Percentiles rank a stretch among this genome's conserved stretches.
Conservation (phyloP, 1,140 invertebrate genomes). For the Ptiloglossa arizonensis region DNA sequence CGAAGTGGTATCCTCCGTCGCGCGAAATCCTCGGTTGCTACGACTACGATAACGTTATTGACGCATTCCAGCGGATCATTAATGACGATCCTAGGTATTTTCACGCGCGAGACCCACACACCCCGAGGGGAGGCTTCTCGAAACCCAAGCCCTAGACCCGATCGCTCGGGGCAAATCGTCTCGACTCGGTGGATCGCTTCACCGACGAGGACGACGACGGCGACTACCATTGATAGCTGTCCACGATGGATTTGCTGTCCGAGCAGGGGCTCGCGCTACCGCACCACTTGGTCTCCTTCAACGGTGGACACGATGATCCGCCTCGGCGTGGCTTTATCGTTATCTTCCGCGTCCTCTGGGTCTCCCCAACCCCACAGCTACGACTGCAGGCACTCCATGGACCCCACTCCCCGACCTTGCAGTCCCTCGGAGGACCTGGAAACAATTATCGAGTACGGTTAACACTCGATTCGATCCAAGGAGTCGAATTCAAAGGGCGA, state of each 20-base stretch:
- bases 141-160: neutral
- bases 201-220: conserved; percentile 12
- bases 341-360: conserved; percentile 89
- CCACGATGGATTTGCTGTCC: conserved; percentile 64
- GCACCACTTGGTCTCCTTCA: conserved; percentile 93
- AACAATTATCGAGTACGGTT: conserved; percentile 44
- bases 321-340: conserved; percentile 88
- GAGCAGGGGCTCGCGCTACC: conserved; percentile 87
- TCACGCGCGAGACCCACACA: neutral
- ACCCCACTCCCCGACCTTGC: conserved; percentile 93
- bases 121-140: neutral
- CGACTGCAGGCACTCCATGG: conserved; percentile 92
- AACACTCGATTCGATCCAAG: conserved; percentile 2
- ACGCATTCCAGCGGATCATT: conserved; percentile 33
- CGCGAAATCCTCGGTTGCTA: conserved; percentile 37
- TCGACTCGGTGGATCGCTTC: conserved; percentile 6
- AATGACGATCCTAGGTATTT: conserved; percentile 38
- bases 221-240: conserved; percentile 74
- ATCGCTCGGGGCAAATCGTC: conserved; percentile 15
- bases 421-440: conserved; percentile 86
- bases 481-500: neutral
- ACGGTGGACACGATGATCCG: conserved; percentile 89
- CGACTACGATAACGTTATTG: conserved; percentile 47
- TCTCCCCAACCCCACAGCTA: conserved; percentile 93
- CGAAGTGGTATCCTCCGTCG: neutral